These are phyloP conservation scores for Diadumene lineata DNA, from an alignment of 92 coral and sea anemone species.

Conservation along the genomic window DNA sequence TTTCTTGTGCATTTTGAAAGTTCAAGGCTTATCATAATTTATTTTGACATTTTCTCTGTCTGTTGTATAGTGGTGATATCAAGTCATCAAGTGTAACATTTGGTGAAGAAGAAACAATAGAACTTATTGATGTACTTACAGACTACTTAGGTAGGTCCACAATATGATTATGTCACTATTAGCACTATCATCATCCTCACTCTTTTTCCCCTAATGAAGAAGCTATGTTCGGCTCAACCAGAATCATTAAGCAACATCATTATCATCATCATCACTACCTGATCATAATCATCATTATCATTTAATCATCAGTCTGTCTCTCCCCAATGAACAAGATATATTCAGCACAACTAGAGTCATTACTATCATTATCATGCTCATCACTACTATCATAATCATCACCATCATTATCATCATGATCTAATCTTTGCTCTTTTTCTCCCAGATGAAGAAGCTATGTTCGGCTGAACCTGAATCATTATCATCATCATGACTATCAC, in stretches of 20 bases:
- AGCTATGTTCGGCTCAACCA: no score
- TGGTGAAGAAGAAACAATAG: slow-evolving; percentile 91
- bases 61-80: slow-evolving; percentile 70
- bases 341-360: not conserved
- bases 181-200: not conserved
- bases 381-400: not conserved
- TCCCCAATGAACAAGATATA: no score
- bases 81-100: slow-evolving; percentile 64
- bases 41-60: not conserved
- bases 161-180: not conserved
- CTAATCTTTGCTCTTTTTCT: not conserved
- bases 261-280: not conserved
- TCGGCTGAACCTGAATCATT: slow-evolving; percentile 41
- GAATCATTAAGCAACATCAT: not conserved
- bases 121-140: slow-evolving; percentile 75
- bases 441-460: slow-evolving; percentile 86
- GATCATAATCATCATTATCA: not conserved
- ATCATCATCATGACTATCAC: not conserved
- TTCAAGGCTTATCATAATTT: not conserved
- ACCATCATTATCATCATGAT: not conserved
- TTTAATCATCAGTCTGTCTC: not conserved
- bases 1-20: not conserved
- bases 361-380: not conserved
- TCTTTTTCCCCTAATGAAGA: no score
- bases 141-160: slow-evolving; percentile 89